These are phyloP conservation scores for Trypoxylus dichotomus DNA, from an alignment of 1,140 invertebrate genomes.

Conservation along the genomic window DNA sequence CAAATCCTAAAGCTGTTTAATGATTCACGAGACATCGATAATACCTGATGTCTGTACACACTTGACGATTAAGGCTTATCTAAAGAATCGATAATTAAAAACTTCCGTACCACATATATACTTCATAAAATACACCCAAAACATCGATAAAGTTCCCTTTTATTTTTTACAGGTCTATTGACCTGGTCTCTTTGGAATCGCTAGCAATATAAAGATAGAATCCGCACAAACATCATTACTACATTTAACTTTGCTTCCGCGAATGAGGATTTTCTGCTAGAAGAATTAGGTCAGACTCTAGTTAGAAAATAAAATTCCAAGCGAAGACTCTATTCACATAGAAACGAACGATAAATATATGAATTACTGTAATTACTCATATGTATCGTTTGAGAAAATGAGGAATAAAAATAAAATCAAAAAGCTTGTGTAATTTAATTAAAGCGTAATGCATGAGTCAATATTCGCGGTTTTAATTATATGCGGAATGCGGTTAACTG, in stretches of 20 bases:
- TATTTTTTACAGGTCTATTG: neutral
- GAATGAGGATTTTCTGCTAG: neutral
- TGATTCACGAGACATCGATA: too few relatives aligned
- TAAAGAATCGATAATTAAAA: neutral
- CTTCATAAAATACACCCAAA: neutral
- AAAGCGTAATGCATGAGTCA: too few relatives aligned
- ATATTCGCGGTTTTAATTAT: too few relatives aligned
- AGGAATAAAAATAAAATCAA: too few relatives aligned
- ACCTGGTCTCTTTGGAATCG: neutral
- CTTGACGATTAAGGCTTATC: too few relatives aligned
- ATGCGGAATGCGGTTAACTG: too few relatives aligned
- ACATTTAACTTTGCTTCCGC: neutral
- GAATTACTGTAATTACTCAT: neutral
- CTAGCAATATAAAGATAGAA: neutral
- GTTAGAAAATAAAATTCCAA: neutral
- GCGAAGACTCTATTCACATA: neutral
- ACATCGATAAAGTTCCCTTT: neutral
- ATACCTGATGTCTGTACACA: too few relatives aligned
- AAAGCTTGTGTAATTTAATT: too few relatives aligned
- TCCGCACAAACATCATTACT: too few relatives aligned
- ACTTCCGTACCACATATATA: neutral
- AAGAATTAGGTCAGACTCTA: neutral
- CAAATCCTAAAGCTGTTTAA: too few relatives aligned
- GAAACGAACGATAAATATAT: neutral
- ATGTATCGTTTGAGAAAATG: too few relatives aligned